A percentile compares a stretch with the other conserved stretches of the same genome.
phyloP scores from a whole-genome alignment of 2,888 invertebrate genomes.

The Polydrusus cervinus region DNA sequence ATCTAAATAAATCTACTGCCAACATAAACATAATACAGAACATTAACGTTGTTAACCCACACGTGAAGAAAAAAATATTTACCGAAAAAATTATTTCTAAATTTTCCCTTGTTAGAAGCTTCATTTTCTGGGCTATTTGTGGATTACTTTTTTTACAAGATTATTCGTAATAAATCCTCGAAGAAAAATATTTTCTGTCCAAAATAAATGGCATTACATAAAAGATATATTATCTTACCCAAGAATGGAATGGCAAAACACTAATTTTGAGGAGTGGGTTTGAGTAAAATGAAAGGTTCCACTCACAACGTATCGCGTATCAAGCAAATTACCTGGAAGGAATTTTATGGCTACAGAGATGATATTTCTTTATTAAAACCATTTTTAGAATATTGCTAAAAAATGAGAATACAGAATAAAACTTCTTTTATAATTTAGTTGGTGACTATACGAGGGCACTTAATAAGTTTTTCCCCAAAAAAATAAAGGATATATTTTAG shows the following conservation, averaged over 20 bases:
- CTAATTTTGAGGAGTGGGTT: conserved; percentile 46
- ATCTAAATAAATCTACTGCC: background rate
- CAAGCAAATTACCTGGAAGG: conserved; percentile 39
- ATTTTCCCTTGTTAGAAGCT: conserved; percentile 23
- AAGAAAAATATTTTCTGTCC: conserved; percentile 39
- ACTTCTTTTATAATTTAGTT: conserved; percentile 1
- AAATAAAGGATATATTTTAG: too few species aligned
- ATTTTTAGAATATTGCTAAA: conserved; percentile 27
- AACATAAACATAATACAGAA: background rate
- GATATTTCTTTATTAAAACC: conserved; percentile 34
- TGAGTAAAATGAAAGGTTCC: conserved; percentile 40
- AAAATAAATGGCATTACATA: conserved; percentile 44
- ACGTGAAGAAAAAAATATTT: conserved; percentile 5
- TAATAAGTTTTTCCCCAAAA: too few species aligned
- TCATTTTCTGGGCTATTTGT: conserved; percentile 28
- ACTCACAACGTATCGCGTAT: conserved; percentile 39
- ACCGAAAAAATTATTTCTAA: conserved; percentile 14
- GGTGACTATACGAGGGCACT: background rate
- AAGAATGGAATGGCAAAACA: conserved; percentile 40
- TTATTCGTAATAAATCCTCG: conserved; percentile 33
- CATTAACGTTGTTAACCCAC: background rate
- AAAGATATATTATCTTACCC: conserved; percentile 46
- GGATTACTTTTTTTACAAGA: conserved; percentile 35
- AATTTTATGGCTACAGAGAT: conserved; percentile 29
- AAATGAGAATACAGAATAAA: conserved; percentile 12